Evolutionary conservation across 2,888 invertebrate species (phyloP).

Genomic region (Dasypogon diadema): DNA sequence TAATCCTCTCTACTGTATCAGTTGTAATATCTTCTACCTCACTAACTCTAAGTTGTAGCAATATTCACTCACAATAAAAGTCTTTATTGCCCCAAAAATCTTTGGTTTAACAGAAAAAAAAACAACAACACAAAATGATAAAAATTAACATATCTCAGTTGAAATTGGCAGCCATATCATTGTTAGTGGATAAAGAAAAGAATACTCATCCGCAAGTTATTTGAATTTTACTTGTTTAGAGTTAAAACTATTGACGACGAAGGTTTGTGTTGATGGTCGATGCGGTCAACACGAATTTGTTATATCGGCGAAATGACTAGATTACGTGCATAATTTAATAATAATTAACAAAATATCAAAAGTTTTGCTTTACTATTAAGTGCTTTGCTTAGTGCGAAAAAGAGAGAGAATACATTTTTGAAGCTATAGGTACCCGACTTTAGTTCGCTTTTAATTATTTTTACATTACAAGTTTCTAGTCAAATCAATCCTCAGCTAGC

Average conservation of each 20-base stretch:
- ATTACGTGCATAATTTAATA: slow-evolving; percentile 38
- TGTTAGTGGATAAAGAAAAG: slow-evolving; percentile 35
- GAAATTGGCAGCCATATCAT: slow-evolving; percentile 49
- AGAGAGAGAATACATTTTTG: slow-evolving; percentile 29
- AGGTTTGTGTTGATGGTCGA: neutral
- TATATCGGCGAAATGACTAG: slow-evolving; percentile 40
- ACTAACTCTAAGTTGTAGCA: slow-evolving; percentile 21
- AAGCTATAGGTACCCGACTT: slow-evolving; percentile 24
- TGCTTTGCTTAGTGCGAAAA: slow-evolving; percentile 48
- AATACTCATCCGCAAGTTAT: slow-evolving; percentile 43
- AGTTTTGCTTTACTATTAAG: slow-evolving; percentile 48
- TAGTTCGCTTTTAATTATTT: slow-evolving; percentile 11
- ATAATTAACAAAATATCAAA: slow-evolving; percentile 30
- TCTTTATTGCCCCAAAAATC: slow-evolving; percentile 22
- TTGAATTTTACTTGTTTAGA: slow-evolving; percentile 40
- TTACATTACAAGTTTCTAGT: slow-evolving; percentile 31
- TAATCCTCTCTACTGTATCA: neutral
- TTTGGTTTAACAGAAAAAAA: neutral
- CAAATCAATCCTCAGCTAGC: slow-evolving; percentile 40
- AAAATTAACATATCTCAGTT: slow-evolving; percentile 45
- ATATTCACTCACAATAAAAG: neutral
- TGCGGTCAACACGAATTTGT: slow-evolving; percentile 11
- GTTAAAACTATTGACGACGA: slow-evolving; percentile 24
- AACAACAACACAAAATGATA: slow-evolving; percentile 26
- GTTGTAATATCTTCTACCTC: slow-evolving; percentile 35